Conservation (phyloP, 2,113 vertebrate species). For the Ictalurus furcatus region DNA sequence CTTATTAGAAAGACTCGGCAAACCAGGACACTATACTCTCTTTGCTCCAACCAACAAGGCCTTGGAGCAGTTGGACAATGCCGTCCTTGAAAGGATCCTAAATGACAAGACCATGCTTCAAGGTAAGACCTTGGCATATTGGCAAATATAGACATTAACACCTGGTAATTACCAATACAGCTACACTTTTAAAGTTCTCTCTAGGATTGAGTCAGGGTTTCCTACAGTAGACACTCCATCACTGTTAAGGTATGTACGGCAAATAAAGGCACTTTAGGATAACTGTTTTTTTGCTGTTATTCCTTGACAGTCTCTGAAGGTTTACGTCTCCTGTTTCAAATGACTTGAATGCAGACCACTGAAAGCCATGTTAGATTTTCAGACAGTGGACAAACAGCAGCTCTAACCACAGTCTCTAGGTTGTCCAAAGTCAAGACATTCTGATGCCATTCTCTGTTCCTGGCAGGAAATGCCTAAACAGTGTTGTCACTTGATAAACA, state of each 20-base stretch:
- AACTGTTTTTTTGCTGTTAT: neutral
- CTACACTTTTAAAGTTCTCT: neutral
- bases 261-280: neutral
- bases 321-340: constrained; percentile 26
- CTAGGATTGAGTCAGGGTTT: neutral
- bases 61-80: constrained; percentile 79
- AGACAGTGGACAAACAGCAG: constrained; percentile 56
- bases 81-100: constrained; percentile 81
- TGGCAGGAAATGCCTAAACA: constrained; percentile 38
- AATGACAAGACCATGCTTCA: constrained; percentile 80
- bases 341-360: constrained; percentile 20
- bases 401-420: constrained; percentile 32
- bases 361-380: constrained; percentile 56
- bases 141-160: neutral
- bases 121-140: constrained; percentile 72
- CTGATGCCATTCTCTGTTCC: constrained; percentile 31
- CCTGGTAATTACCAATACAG: neutral
- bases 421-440: constrained; percentile 52
- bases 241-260: constrained; percentile 5
- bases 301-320: neutral
- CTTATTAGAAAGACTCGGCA: constrained; percentile 77
- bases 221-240: neutral
- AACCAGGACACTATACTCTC: constrained; percentile 87
- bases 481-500: constrained; percentile 31
- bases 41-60: constrained; percentile 93